Base-by-base conservation (phyloP, 2,888 invertebrate genomes). In the Uloborus plumipes region DNA sequence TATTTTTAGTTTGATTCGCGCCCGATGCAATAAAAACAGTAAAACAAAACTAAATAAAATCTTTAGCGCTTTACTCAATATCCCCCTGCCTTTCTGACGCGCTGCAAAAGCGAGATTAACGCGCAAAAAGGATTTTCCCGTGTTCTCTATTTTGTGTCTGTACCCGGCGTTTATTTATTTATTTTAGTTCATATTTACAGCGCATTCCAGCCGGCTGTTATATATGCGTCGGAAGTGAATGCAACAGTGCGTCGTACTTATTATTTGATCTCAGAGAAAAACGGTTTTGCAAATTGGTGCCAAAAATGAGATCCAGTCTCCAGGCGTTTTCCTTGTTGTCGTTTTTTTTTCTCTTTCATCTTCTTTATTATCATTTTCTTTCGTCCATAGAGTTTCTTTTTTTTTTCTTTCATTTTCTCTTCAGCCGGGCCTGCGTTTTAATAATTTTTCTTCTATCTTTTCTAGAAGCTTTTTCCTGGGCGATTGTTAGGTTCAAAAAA, bases 141-240 rank as follows among this genome's bases (percentile, higher is more conserved):
- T 69, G 59, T 80, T 73, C 39, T 39, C 39, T 39, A 39, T 39
- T 22, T 55, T 49, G 58, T 59, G 49, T 79, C 53, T 66, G 78
- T 81, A 64, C 80, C 70, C 75, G 64, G 50, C 70, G 69, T 62
- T 80, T 74, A 79, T 73, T 80, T 80, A 73, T 80, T 80, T 80
- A 74, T 73, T 75, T 69, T 64, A 47, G 47, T 64, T 39, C 39
- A 39, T 39, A 39, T 49, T 64, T 64, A 64, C 64, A 64, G 49
- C 16, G 47, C 64, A n/a, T 14, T 58, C 47, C 7, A 50, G 55
- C 47, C 64, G 22, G 71, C 61, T 77, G 61, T 70, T 39, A 39
- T 39, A 39, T 39, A 39, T 70, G 55, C 71, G 55, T 50, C 50
- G 26, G 47, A 49, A 31, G 50, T 26, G 47, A 74, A 49, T 26